A percentile compares a stretch with the other conserved stretches of the same genome.
These are phyloP conservation scores for Nesogale talazaci DNA, from an alignment of 2,113 vertebrate genomes.

Conservation along the genomic window DNA sequence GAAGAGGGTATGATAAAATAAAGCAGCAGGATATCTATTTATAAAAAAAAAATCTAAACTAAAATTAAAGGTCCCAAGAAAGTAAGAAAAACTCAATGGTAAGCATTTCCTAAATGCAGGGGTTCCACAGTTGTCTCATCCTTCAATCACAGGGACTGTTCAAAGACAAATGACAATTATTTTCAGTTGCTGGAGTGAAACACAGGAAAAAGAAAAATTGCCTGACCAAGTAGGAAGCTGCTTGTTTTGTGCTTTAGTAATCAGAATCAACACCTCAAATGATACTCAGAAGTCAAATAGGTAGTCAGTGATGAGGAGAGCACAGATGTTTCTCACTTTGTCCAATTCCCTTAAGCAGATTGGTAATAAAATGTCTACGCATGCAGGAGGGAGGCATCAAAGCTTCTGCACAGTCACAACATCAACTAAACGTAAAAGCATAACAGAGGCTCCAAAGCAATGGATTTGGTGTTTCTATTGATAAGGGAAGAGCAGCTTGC, in stretches of 20 bases:
- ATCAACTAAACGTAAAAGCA: conserved; percentile 43
- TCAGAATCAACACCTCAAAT: conserved; percentile 58
- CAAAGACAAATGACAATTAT: background rate
- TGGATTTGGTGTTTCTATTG: conserved; percentile 35
- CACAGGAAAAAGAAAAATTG: background rate
- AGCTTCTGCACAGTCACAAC: conserved; percentile 1
- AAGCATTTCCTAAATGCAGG: background rate
- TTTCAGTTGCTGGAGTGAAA: background rate
- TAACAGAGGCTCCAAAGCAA: conserved; percentile 32
- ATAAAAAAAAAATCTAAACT: background rate
- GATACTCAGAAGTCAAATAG: conserved; percentile 55
- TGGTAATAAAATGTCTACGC: conserved; percentile 65
- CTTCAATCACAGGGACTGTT: background rate
- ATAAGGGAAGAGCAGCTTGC: conserved; percentile 40
- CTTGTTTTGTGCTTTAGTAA: conserved; percentile 34
- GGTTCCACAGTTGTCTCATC: background rate
- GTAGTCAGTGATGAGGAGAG: background rate
- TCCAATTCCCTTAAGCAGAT: conserved; percentile 74
- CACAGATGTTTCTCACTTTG: conserved; percentile 59
- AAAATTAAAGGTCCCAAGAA: background rate
- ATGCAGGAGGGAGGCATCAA: conserved; percentile 11
- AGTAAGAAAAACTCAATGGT: background rate
- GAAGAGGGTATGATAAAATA: background rate
- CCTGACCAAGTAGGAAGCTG: background rate
- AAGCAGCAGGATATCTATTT: background rate